Conservation (phyloP, 2,797 vertebrate genomes). For the Micrastur ruficollis region DNA sequence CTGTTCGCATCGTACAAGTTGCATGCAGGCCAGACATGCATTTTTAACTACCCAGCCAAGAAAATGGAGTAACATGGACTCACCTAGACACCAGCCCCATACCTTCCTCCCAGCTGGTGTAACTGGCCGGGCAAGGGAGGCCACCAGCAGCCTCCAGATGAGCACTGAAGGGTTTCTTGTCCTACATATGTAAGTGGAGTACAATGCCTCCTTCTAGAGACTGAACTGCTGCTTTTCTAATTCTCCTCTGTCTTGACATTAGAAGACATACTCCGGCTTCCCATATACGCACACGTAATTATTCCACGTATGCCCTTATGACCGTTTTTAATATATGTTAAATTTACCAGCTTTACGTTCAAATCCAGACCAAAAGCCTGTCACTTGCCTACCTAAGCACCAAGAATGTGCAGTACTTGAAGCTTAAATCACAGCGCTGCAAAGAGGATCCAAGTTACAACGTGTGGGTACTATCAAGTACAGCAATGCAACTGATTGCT, state of each 20-base stretch:
- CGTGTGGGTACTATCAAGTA: accelerated
- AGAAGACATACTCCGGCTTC: not conserved
- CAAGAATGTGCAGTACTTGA: accelerated
- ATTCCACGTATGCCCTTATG: not conserved
- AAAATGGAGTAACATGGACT: accelerated
- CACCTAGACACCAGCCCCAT: not conserved
- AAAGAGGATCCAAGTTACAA: not conserved
- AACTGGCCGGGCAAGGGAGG: not conserved
- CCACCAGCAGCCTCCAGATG: not conserved
- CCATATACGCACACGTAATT: accelerated
- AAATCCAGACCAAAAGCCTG: not conserved
- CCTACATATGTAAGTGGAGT: not conserved
- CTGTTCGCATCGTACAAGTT: not conserved
- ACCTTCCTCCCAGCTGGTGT: not conserved
- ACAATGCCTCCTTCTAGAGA: not conserved
- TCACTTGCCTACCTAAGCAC: not conserved
- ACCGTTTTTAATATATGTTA: too few relatives aligned
- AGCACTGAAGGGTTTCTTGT: not conserved
- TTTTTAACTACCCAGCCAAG: not conserved
- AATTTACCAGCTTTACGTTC: not conserved
- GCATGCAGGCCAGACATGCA: not conserved
- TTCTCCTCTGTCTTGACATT: not conserved
- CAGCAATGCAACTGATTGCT: not conserved
- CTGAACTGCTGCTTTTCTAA: not conserved
- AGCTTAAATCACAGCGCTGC: not conserved